These are phyloP conservation scores for Psittacula cyanocephala DNA, from an alignment of 2,113 vertebrate species.

Conservation along the genomic window DNA sequence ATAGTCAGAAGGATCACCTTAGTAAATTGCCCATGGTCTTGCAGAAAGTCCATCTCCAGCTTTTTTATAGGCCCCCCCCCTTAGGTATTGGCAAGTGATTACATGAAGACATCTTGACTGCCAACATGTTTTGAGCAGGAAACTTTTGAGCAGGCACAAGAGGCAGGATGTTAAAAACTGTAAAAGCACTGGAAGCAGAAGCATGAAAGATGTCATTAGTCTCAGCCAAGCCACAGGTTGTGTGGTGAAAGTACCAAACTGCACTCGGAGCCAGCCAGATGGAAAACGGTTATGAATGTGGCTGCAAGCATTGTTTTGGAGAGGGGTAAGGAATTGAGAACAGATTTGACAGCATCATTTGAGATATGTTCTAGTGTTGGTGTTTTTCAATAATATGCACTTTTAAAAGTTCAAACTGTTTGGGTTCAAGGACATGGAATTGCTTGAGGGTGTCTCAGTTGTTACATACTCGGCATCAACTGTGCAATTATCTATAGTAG, in stretches of 20 bases:
- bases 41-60: background rate
- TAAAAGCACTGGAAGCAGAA: background rate
- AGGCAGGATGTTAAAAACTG: background rate
- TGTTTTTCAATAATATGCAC: background rate
- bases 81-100: background rate
- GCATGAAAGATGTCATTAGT: background rate
- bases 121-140: background rate
- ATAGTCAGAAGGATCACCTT: background rate
- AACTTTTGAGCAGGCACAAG: background rate
- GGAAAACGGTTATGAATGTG: background rate
- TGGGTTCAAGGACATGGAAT: background rate
- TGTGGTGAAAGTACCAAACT: background rate
- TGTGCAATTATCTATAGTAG: background rate
- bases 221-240: background rate
- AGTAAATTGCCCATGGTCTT: background rate
- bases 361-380: background rate
- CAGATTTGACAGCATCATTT: background rate
- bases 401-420: background rate
- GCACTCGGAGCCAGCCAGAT: background rate
- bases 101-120: background rate
- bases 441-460: background rate
- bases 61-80: background rate
- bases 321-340: background rate
- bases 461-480: background rate
- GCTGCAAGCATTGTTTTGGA: background rate